These are phyloP conservation scores for Sebastes trivittatus DNA, from an alignment of 2,797 vertebrate species.

Conservation along the genomic window DNA sequence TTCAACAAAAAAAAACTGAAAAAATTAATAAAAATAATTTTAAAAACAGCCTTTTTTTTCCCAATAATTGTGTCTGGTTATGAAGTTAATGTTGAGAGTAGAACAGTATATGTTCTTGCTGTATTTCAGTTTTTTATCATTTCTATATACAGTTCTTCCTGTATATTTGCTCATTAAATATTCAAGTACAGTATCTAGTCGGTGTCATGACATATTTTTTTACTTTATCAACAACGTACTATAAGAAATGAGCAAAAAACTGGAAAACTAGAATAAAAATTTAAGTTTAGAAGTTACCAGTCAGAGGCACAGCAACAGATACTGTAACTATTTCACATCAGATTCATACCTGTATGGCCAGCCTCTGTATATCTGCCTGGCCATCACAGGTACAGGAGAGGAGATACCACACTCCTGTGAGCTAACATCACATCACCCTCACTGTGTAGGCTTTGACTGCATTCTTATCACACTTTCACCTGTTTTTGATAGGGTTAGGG, in stretches of 20 bases:
- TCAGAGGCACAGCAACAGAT: not conserved
- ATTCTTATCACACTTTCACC: constrained; percentile 60
- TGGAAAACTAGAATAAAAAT: not conserved
- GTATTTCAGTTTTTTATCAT: not conserved
- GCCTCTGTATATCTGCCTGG: not conserved
- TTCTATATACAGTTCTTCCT: not conserved
- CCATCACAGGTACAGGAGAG: constrained; percentile 11
- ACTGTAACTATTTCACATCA: constrained; percentile 31
- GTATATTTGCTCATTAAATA: not conserved
- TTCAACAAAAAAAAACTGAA: not conserved
- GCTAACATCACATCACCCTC: constrained; percentile 51
- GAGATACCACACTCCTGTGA: constrained; percentile 28
- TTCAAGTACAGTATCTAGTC: not conserved
- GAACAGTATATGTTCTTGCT: not conserved
- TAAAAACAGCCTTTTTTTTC: not conserved
- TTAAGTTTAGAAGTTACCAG: not conserved
- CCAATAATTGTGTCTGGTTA: not conserved
- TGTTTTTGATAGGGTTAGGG: constrained; percentile 53
- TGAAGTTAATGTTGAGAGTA: not conserved
- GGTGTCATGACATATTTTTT: not conserved
- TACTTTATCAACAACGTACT: not conserved
- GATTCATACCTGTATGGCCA: not conserved
- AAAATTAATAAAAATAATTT: not conserved
- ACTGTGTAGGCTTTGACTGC: constrained; percentile 12
- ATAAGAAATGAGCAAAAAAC: not conserved